Evolutionary conservation across 2,797 vertebrate genomes (phyloP).

Genomic region (Intellagama lesueurii): DNA sequence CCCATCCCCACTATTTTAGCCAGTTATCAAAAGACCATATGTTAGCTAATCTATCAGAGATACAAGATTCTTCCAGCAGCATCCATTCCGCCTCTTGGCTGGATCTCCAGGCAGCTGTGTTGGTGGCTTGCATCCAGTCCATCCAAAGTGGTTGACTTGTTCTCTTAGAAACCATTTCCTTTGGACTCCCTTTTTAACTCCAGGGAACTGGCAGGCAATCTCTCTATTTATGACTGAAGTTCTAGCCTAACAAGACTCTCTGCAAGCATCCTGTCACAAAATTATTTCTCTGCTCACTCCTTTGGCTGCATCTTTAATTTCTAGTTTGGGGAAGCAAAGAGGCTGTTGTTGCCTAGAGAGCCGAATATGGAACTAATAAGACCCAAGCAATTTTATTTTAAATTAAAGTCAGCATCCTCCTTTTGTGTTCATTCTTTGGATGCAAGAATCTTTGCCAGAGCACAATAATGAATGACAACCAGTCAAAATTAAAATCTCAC

Average conservation of each 20-base stretch:
- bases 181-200: slow-evolving; percentile 55
- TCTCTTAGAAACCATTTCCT: slow-evolving; percentile 61
- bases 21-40: slow-evolving; percentile 41
- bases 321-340: slow-evolving; percentile 21
- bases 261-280: slow-evolving; percentile 19
- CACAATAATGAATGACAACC: slow-evolving; percentile 37
- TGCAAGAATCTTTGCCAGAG: neutral
- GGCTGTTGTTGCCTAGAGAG: slow-evolving; percentile 32
- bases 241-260: slow-evolving; percentile 2
- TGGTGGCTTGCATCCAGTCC: slow-evolving; percentile 60
- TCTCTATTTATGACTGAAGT: slow-evolving; percentile 57
- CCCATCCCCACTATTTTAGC: slow-evolving; percentile 11
- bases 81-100: slow-evolving; percentile 55
- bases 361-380: slow-evolving; percentile 30
- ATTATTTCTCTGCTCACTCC: slow-evolving; percentile 26
- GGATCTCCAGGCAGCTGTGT: slow-evolving; percentile 48
- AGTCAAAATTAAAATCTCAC: slow-evolving; percentile 42
- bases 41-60: neutral
- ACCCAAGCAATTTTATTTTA: slow-evolving; percentile 35
- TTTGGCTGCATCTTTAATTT: slow-evolving; percentile 39
- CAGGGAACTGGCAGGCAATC: slow-evolving; percentile 50
- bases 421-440: slow-evolving; percentile 33
- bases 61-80: slow-evolving; percentile 11
- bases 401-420: slow-evolving; percentile 38
- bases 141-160: slow-evolving; percentile 54